Conservation (phyloP, 2,113 vertebrate species). For the Carassius gibelio region DNA sequence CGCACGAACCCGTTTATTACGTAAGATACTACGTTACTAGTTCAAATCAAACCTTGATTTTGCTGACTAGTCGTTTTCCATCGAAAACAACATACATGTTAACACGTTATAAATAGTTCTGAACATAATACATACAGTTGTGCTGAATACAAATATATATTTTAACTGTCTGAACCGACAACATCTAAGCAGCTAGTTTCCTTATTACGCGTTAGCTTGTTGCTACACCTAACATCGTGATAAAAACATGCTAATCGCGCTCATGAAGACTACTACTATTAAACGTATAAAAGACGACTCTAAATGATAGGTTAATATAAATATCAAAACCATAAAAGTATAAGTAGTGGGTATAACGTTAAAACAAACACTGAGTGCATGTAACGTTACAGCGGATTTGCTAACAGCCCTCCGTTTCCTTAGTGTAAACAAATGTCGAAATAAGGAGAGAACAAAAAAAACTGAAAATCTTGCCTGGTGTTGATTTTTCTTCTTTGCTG, state of each 20-base stretch:
- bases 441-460: slow-evolving; percentile 41
- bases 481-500: slow-evolving; percentile 62
- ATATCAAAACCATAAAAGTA: not conserved
- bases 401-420: slow-evolving; percentile 53
- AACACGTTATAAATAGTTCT: not conserved
- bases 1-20: not conserved
- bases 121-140: not conserved
- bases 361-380: slow-evolving; percentile 11
- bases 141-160: not conserved
- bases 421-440: slow-evolving; percentile 62
- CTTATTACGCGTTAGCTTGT: slow-evolving; percentile 44
- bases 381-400: slow-evolving; percentile 60
- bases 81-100: slow-evolving; percentile 11
- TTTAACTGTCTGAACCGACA: slow-evolving; percentile 31
- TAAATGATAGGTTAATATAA: not conserved
- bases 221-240: slow-evolving; percentile 57
- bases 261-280: not conserved
- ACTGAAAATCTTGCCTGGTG: slow-evolving; percentile 66
- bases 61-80: not conserved
- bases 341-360: not conserved
- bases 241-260: not conserved
- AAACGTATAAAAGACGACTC: not conserved
- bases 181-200: slow-evolving; percentile 27
- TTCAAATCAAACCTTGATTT: not conserved
- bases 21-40: not conserved